These are phyloP conservation scores for Cettia cetti DNA, from an alignment of 2,113 vertebrate genomes.

Conservation along the genomic window DNA sequence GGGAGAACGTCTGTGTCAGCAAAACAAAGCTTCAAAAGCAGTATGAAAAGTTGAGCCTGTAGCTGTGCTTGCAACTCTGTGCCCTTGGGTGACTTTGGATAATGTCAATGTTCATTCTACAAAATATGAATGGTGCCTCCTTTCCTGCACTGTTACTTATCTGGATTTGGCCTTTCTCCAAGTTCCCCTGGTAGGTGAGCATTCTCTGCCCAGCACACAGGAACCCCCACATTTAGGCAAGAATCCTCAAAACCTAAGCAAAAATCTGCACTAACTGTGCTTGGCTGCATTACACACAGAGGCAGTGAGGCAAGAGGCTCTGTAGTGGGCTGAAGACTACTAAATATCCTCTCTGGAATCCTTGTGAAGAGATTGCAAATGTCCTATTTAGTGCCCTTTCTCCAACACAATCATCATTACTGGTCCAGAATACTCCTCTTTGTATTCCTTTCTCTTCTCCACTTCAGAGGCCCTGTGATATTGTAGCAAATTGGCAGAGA, in stretches of 20 bases:
- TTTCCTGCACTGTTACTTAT: not conserved
- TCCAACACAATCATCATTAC: not conserved
- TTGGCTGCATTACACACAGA: not conserved
- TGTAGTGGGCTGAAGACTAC: not conserved
- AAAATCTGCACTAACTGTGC: not conserved
- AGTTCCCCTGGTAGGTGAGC: not conserved
- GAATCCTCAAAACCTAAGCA: not conserved
- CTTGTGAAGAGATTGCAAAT: not conserved
- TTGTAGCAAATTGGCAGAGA: not conserved
- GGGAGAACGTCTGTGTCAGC: not conserved
- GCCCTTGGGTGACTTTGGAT: not conserved
- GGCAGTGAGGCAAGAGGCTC: not conserved
- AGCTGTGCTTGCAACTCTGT: not conserved
- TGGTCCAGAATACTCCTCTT: not conserved
- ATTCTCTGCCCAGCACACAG: not conserved
- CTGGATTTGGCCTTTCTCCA: not conserved
- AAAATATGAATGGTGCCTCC: not conserved
- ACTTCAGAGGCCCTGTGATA: not conserved
- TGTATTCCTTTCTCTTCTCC: not conserved
- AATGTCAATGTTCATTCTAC: not conserved
- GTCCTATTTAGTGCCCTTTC: not conserved
- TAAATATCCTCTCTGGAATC: not conserved
- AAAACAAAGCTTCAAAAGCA: not conserved
- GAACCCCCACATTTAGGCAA: not conserved
- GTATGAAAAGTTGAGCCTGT: not conserved